Percentiles rank a stretch among this genome's conserved stretches.
Conservation (phyloP, 2,113 vertebrate species). For the Eira barbara region DNA sequence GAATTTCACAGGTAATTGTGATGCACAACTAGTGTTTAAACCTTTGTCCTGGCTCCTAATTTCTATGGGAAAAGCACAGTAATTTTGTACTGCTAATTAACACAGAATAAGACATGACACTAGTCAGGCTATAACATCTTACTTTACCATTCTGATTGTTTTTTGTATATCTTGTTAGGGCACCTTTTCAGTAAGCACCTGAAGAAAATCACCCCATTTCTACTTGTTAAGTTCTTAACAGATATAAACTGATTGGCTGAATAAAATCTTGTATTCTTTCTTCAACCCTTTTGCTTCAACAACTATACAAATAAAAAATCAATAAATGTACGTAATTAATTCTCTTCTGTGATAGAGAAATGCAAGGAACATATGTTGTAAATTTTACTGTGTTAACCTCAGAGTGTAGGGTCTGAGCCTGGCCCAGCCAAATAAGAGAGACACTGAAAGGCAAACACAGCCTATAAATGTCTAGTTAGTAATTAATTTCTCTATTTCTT, state of each 20-base stretch:
- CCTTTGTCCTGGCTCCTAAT: background rate
- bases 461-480: background rate
- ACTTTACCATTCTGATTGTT: background rate
- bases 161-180: background rate
- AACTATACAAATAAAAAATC: constrained; percentile 58
- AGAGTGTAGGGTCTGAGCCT: background rate
- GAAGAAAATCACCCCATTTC: background rate
- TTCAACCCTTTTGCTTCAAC: constrained; percentile 37
- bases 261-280: constrained; percentile 14
- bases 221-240: constrained; percentile 41
- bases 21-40: background rate
- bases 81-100: background rate
- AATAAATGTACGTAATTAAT: constrained; percentile 44
- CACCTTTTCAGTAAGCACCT: background rate
- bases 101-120: background rate
- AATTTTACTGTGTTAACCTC: background rate
- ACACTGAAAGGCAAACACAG: background rate
- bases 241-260: constrained; percentile 32
- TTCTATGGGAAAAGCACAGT: background rate
- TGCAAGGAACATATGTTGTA: background rate
- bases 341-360: constrained; percentile 42
- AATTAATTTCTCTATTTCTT: background rate
- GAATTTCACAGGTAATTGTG: background rate
- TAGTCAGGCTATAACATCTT: background rate
- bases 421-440: background rate